phyloP scores from a whole-genome alignment of 2,888 invertebrate genomes.

The Theodoxus fluviatilis region DNA sequence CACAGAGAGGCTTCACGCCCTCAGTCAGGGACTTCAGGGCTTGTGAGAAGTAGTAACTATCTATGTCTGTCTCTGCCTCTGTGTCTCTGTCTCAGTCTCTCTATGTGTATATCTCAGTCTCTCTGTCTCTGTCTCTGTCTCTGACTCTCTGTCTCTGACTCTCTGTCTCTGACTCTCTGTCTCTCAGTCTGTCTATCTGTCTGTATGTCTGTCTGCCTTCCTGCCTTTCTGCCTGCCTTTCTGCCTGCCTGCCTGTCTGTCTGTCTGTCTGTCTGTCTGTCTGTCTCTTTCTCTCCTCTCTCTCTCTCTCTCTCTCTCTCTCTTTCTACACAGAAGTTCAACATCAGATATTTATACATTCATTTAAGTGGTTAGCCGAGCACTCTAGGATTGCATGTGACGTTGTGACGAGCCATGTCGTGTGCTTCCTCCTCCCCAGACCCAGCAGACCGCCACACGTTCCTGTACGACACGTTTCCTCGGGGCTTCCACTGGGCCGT shows the following conservation, averaged over 20 bases:
- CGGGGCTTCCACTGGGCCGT: slow-evolving; percentile 59
- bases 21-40: slow-evolving; percentile 31
- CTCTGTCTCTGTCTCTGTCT: too few relatives aligned
- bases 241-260: neutral
- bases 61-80: too few relatives aligned
- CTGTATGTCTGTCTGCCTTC: slow-evolving; percentile 9
- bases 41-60: too few relatives aligned
- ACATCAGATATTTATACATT: too few relatives aligned
- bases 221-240: neutral
- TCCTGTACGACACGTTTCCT: slow-evolving; percentile 46
- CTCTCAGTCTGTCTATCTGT: slow-evolving; percentile 9
- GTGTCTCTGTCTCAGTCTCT: too few relatives aligned
- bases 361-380: too few relatives aligned
- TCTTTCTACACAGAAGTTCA: too few relatives aligned
- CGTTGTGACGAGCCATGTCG: too few relatives aligned
- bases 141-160: too few relatives aligned
- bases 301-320: neutral
- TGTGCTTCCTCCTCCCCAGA: slow-evolving; percentile 28
- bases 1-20: slow-evolving; percentile 41
- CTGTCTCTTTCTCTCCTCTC: neutral
- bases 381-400: too few relatives aligned
- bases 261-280: slow-evolving; percentile 9
- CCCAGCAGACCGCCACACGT: slow-evolving; percentile 39
- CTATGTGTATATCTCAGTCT: too few relatives aligned
- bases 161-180: neutral